Conservation (phyloP, 1,140 invertebrate genomes). For the Pseudomyrmex gracilis region DNA sequence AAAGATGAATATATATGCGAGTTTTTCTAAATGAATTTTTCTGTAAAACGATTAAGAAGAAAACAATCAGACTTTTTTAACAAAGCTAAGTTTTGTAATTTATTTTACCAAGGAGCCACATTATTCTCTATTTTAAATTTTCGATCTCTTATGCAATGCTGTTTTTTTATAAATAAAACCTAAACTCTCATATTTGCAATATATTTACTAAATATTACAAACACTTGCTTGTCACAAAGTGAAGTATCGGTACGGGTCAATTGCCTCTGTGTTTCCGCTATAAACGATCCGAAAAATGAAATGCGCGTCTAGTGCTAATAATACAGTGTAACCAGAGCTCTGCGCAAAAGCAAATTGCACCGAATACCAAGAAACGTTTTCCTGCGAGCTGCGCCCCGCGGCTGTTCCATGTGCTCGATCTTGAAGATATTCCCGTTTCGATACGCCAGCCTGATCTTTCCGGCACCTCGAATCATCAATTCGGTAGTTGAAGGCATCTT, state of each 20-base stretch:
- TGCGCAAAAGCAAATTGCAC: constrained; percentile 31
- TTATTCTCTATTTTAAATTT: no score
- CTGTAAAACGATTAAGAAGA: no score
- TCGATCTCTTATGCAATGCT: no score
- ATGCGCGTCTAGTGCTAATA: constrained; percentile 56
- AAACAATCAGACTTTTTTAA: no score
- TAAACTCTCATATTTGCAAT: no score
- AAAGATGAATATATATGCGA: no score
- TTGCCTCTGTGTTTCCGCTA: constrained; percentile 49
- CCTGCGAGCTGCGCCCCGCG: constrained; percentile 3
- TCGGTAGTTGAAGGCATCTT: constrained; percentile 15
- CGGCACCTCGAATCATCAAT: constrained; percentile 20
- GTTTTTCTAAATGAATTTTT: no score
- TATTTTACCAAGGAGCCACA: no score
- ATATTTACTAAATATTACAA: neutral
- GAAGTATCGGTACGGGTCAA: constrained; percentile 31
- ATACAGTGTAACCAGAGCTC: constrained; percentile 39
- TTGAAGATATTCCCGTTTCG: no score
- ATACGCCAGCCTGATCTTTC: constrained; percentile 11
- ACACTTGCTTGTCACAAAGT: constrained; percentile 10
- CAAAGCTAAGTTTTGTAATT: no score
- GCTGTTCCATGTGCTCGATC: neutral
- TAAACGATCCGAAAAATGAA: constrained; percentile 57
- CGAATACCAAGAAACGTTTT: constrained; percentile 60
- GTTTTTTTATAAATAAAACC: no score